Base-by-base conservation (phyloP, 2,113 vertebrate species). In the Conger conger region DNA sequence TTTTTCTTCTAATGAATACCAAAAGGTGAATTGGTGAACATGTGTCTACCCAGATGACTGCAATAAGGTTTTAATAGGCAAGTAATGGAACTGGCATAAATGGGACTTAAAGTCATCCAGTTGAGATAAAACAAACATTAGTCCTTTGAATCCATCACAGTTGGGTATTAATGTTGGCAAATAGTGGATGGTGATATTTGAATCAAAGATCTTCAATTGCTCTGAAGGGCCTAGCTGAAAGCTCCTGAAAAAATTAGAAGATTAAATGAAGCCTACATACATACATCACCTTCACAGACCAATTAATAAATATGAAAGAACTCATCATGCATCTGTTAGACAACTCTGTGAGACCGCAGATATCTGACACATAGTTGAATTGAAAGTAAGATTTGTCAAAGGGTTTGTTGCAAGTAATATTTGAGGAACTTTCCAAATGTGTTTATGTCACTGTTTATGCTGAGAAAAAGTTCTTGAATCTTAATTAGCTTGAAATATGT, bases 1-100 rank as follows among this genome's bases (percentile, higher is more conserved):
- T 94, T 95, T 93, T 93, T 94, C 93, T 82, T 91, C 90, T 95
- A 92, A 95, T 94, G 92, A 94, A 80, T 89, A 93, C 91, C 84
- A 92, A 94, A 92, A 92, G 90, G 93, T 93, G 91, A 91, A 93
- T 91, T 90, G 91, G 89, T 91, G 89, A 88, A 84, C 90, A 84
- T 88, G 89, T 92, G 90, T 91, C 81, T 89, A 86, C 85, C 86
- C 16, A 36, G 88, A 90, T 93, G 94, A 93, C 92, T 91, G 89
- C 92, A 88, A 90, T 89, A 89, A 92, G 91, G 90, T 91, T 86
- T 90, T 88, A 89, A 88, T 89, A 92, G 91, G 91, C 90, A 88
- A 93, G 91, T 92, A 91, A 91, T 92, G 93, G 92, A 93, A 92
- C 87, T 90, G 90, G 87, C 91, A 93, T 91, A 93, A 92, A 90